These are phyloP conservation scores for Takifugu ocellatus DNA, from an alignment of 2,797 vertebrate genomes.

Conservation along the genomic window DNA sequence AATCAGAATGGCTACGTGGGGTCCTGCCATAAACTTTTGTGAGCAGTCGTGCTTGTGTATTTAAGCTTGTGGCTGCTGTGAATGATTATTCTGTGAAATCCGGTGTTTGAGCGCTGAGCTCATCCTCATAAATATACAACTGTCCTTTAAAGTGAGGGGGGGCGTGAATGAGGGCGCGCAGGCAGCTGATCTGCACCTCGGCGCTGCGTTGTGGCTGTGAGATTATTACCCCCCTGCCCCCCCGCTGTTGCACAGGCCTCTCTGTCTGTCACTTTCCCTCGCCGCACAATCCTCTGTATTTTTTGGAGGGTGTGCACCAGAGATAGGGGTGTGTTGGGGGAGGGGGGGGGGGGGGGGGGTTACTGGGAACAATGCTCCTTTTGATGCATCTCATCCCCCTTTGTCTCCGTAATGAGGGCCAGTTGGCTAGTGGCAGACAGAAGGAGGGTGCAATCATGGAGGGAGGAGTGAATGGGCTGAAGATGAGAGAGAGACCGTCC, in stretches of 20 bases:
- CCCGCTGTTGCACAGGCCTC: conserved; percentile 60
- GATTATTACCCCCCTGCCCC: conserved; percentile 45
- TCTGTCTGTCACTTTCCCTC: conserved; percentile 70
- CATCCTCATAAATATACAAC: conserved; percentile 11
- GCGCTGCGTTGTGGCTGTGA: conserved; percentile 14
- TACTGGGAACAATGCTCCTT: conserved; percentile 69
- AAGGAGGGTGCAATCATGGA: conserved; percentile 46
- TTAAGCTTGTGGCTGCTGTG: conserved; percentile 21
- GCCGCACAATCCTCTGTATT: conserved; percentile 52
- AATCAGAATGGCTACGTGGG: conserved; percentile 40
- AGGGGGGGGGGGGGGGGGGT: conserved; percentile 18
- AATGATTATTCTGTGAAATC: conserved; percentile 28
- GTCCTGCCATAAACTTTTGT: conserved; percentile 42
- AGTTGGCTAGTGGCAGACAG: conserved; percentile 54
- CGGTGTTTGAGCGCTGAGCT: conserved; percentile 16
- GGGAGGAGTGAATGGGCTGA: conserved; percentile 34
- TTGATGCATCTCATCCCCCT: conserved; percentile 67
- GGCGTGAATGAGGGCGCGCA: too few relatives aligned
- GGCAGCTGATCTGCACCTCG: conserved; percentile 27
- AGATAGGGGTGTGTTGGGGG: conserved; percentile 39
- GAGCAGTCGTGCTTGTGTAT: conserved; percentile 23
- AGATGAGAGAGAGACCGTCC: conserved; percentile 26
- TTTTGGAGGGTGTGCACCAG: conserved; percentile 50
- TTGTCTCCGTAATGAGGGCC: conserved; percentile 66
- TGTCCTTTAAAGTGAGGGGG: not conserved